phyloP scores from a whole-genome alignment of 1,140 invertebrate genomes.

The Pollicipes pollicipes region DNA sequence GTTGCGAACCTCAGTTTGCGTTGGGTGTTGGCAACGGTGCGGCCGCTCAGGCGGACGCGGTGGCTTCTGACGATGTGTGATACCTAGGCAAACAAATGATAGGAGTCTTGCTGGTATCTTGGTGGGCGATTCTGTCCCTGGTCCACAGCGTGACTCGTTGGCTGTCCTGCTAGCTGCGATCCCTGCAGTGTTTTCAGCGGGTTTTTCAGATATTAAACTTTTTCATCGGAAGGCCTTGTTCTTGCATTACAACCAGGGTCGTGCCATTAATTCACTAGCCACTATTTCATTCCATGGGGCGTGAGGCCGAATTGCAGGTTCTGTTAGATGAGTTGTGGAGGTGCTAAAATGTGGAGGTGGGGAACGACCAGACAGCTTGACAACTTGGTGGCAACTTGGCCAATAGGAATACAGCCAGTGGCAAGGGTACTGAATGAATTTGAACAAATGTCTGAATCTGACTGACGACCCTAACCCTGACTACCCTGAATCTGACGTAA shows the following conservation, averaged over 20 bases:
- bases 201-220: background rate
- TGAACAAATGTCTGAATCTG: too few relatives aligned
- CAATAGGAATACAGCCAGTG: too few relatives aligned
- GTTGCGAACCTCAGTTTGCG: background rate
- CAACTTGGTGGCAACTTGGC: too few relatives aligned
- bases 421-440: too few relatives aligned
- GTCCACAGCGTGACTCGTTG: background rate
- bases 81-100: background rate
- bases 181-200: background rate
- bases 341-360: too few relatives aligned
- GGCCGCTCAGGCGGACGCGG: background rate
- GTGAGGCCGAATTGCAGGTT: background rate
- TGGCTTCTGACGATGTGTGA: background rate
- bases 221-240: background rate
- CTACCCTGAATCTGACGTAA: too few relatives aligned
- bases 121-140: background rate
- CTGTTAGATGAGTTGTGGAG: background rate
- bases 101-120: background rate
- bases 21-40: background rate
- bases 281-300: background rate
- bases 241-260: background rate
- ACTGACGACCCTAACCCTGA: too few relatives aligned
- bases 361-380: too few relatives aligned
- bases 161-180: background rate
- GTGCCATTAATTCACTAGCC: background rate